A percentile compares a stretch with the other conserved stretches of the same genome.
Evolutionary conservation across 2,797 vertebrate species (phyloP).

Genomic region (Cygnus olor): DNA sequence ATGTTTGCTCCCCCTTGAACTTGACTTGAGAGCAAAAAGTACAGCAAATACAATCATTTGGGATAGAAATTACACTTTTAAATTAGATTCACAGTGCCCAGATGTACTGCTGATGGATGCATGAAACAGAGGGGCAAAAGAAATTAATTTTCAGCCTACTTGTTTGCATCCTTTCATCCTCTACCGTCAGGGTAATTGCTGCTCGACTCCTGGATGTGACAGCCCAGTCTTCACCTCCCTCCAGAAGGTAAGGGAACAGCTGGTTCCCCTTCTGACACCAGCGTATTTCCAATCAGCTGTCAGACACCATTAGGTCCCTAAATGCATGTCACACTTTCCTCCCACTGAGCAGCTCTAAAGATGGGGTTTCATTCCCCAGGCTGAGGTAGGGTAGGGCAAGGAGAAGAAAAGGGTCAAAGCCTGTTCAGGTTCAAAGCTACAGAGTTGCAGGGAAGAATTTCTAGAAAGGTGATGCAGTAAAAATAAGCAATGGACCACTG

Average conservation of each 20-base stretch:
- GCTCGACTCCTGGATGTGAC: constrained; percentile 7
- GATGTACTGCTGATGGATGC: constrained; percentile 22
- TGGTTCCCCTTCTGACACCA: constrained; percentile 36
- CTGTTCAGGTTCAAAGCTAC: background rate
- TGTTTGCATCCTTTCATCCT: constrained; percentile 38
- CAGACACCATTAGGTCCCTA: constrained; percentile 28
- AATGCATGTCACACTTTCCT: background rate
- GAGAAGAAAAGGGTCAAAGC: background rate
- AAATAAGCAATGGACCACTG: background rate
- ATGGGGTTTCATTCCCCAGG: background rate
- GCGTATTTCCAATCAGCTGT: constrained; percentile 31
- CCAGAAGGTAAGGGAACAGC: constrained; percentile 45
- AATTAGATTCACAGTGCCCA: constrained; percentile 12
- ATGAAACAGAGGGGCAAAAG: constrained; percentile 5
- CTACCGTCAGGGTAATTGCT: constrained; percentile 40
- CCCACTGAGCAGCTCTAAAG: background rate
- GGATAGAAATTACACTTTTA: constrained; percentile 48
- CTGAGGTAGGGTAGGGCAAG: background rate
- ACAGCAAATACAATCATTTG: background rate
- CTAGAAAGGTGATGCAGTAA: background rate
- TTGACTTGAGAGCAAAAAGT: background rate
- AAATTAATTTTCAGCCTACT: constrained; percentile 56
- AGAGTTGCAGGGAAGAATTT: background rate
- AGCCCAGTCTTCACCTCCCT: background rate
- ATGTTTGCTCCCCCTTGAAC: background rate